Evolutionary conservation across 2,888 invertebrate species (phyloP), one percentile per base, ranked within the genome.

Genomic region (Amblyjoppa fuscipennis): DNA sequence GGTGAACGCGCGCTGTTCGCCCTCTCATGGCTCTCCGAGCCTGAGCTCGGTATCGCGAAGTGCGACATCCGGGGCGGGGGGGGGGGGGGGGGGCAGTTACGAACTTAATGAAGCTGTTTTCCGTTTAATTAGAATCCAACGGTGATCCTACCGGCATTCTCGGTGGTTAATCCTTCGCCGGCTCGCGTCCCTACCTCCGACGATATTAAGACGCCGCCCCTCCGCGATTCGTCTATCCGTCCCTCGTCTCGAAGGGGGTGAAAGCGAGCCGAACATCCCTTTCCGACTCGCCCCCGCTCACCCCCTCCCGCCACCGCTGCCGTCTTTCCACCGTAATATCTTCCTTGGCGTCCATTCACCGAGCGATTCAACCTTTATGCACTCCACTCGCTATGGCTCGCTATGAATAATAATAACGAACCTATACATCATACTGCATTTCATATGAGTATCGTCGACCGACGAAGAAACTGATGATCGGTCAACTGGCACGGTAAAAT

Each of bases 51-150:
- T 73, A 73, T 66, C 51, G 49, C 73, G 13, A 74, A 81, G 80
- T 74, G 80, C 73, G 80, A 80, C 73, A 41, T 66, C 89, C 90
- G 89, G 81, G 88, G 20, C 20, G 20, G 20, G 20, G 20, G 20
- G 89, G 81, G 20, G 20, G 20, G 20, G 20, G 89, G 81, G 88
- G 88, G 90, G 91, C 89, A 89, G 91, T 92, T 91, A 88, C 89
- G 86, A 90, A 91, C 91, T 92, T 93, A 93, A 93, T 90, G 91
- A 93, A 93, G 93, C 91, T 92, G 92, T 93, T 93, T 93, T 92
- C 92, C 92, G 91, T 93, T 93, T 93, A 93, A 93, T 93, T 93
- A 93, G 93, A 93, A 93, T 93, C 90, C 92, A 87, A 89, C 88
- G 89, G 89, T 91, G 92, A 93, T 93, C 92, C 91, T 11, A 31